Conservation (phyloP, 2,888 invertebrate species). For the Helicoverpa assulta region DNA sequence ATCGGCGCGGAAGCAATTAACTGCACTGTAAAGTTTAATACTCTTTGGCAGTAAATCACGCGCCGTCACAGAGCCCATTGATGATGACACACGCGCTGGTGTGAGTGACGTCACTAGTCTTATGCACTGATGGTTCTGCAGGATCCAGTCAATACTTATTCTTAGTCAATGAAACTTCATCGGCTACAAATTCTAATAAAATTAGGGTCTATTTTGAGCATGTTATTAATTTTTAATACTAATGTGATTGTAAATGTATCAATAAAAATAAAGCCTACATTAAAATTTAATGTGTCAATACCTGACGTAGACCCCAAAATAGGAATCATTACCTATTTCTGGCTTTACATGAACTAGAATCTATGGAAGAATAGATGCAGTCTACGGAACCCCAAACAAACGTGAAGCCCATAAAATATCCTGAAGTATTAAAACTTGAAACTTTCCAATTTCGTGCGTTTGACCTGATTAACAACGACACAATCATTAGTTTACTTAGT, state of each 20-base stretch:
- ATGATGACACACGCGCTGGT: constrained; percentile 54
- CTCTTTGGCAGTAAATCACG: constrained; percentile 71
- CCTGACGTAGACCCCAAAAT: too few species aligned
- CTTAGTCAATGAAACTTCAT: not conserved
- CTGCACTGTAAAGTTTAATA: constrained; percentile 78
- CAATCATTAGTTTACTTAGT: constrained; percentile 68
- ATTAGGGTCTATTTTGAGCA: too few species aligned
- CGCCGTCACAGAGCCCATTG: constrained; percentile 66
- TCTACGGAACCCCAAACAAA: constrained; percentile 56
- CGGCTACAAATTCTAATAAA: too few species aligned
- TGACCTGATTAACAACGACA: constrained; percentile 73
- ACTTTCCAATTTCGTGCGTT: constrained; percentile 64
- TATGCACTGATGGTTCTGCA: constrained; percentile 41
- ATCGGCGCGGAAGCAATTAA: constrained; percentile 82
- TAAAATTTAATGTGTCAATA: too few species aligned
- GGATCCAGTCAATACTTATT: not conserved
- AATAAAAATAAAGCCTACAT: too few species aligned
- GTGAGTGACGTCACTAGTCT: not conserved
- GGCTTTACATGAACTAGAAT: not conserved
- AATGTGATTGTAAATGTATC: too few species aligned
- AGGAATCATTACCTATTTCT: too few species aligned
- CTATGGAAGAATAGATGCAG: not conserved
- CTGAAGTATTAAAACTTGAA: constrained; percentile 60
- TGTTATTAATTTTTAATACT: too few species aligned
- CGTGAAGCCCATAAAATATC: constrained; percentile 54